Percentiles rank a stretch among this genome's conserved stretches.
These are phyloP conservation scores for Caenorhabditis zanzibari DNA, from an alignment of 2,888 invertebrate species.

Conservation along the genomic window DNA sequence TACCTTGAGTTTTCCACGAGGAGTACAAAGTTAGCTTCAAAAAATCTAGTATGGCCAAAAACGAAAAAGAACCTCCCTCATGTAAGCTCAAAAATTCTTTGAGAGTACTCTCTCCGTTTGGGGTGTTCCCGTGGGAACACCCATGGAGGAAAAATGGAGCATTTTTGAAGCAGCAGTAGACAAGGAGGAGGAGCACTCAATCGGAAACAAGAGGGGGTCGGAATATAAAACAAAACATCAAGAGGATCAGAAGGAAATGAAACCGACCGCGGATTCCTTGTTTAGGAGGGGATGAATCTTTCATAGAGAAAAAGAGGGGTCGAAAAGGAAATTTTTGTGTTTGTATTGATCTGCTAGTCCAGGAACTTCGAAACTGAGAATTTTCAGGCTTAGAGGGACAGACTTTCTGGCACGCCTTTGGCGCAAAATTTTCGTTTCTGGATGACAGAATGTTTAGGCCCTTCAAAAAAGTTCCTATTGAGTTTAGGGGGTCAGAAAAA, in stretches of 20 bases:
- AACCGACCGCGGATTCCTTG: slow-evolving; percentile 7
- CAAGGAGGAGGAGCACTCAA: slow-evolving; percentile 34
- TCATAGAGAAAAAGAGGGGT: neutral
- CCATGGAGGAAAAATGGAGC: neutral
- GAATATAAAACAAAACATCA: slow-evolving; percentile 35
- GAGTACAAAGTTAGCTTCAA: no score
- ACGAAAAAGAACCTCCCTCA: neutral
- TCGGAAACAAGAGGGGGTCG: slow-evolving; percentile 8
- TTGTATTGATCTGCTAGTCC: no score
- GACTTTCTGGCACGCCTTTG: no score
- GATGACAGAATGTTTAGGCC: no score
- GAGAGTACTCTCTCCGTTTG: neutral
- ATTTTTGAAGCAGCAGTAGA: no score
- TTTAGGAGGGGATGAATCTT: neutral
- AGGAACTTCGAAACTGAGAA: no score
- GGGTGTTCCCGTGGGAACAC: neutral
- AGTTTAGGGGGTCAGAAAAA: no score
- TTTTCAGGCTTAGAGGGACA: no score
- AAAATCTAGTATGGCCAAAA: neutral
- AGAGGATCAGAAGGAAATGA: slow-evolving; percentile 4
- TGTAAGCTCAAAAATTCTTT: neutral
- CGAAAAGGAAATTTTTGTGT: neutral
- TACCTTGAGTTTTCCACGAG: no score
- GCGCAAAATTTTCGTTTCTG: no score
- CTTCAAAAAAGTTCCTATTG: no score